phyloP scores from a whole-genome alignment of 2,113 vertebrate species.

The Agelaius tricolor region DNA sequence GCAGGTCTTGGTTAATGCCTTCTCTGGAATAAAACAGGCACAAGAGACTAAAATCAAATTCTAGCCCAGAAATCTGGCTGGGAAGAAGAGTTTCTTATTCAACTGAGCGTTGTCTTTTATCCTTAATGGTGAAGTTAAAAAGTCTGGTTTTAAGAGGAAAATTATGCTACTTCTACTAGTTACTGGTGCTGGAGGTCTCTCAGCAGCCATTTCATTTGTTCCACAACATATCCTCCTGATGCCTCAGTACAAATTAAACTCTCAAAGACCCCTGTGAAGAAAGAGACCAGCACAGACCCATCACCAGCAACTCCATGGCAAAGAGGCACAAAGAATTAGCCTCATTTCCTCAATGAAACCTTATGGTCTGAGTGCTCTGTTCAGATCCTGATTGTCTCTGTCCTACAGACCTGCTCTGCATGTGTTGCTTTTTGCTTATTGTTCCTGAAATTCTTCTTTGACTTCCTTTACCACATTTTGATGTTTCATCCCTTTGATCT shows the following conservation, averaged over 20 bases:
- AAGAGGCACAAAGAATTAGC: not conserved
- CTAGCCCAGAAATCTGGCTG: not conserved
- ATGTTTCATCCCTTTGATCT: not conserved
- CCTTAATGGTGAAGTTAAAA: not conserved
- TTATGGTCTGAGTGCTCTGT: not conserved
- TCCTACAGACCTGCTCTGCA: not conserved
- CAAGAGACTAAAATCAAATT: not conserved
- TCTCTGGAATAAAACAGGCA: slow-evolving; percentile 79
- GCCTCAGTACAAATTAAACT: not conserved
- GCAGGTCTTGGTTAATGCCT: slow-evolving; percentile 70
- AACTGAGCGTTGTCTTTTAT: not conserved
- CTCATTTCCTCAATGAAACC: not conserved
- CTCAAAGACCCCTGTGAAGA: not conserved
- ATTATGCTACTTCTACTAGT: not conserved
- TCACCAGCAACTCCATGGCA: not conserved
- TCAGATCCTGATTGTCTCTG: not conserved
- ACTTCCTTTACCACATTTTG: not conserved
- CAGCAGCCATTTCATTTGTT: not conserved
- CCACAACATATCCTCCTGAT: not conserved
- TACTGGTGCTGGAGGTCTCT: not conserved
- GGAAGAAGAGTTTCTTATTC: not conserved
- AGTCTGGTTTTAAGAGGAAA: not conserved
- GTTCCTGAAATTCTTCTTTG: not conserved
- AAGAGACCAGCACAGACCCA: not conserved
- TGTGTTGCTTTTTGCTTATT: not conserved